These are phyloP conservation scores for Orchesellides sinensis DNA, from an alignment of 2,888 invertebrate species.

Conservation along the genomic window DNA sequence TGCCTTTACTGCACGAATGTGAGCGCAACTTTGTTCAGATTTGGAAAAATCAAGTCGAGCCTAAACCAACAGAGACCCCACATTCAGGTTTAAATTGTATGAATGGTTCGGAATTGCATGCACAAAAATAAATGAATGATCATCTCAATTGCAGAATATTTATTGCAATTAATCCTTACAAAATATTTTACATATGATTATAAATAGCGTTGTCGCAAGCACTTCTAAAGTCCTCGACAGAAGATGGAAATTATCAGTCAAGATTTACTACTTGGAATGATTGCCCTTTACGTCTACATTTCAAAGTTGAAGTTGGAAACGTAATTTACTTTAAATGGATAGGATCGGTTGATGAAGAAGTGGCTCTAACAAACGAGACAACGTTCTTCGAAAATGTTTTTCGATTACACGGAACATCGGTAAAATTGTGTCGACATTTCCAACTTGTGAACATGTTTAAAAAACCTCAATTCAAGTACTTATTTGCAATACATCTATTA, in stretches of 20 bases:
- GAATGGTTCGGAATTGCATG: no score
- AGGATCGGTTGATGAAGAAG: neutral
- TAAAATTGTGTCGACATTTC: no score
- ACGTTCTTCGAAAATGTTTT: constrained; percentile 26
- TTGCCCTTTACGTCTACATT: constrained; percentile 9
- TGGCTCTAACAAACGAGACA: constrained; percentile 16
- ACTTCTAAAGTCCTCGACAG: constrained; percentile 3
- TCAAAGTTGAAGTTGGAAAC: constrained; percentile 16
- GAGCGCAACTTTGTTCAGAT: constrained; percentile 48
- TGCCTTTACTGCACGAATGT: neutral
- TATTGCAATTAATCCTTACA: no score
- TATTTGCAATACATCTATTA: neutral
- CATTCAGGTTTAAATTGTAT: constrained; percentile 9
- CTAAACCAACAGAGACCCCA: neutral
- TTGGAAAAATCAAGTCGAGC: neutral
- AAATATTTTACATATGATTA: no score
- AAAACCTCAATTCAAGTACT: no score
- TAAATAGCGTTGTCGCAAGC: neutral
- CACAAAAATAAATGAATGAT: no score
- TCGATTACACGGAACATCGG: constrained; percentile 3
- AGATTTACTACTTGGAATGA: neutral
- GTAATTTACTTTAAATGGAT: constrained; percentile 22
- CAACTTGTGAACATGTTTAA: no score
- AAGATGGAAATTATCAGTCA: no score
- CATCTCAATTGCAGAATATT: no score